These are phyloP conservation scores for Cremastinae sp. DNA, from an alignment of 2,888 invertebrate genomes.

Conservation along the genomic window DNA sequence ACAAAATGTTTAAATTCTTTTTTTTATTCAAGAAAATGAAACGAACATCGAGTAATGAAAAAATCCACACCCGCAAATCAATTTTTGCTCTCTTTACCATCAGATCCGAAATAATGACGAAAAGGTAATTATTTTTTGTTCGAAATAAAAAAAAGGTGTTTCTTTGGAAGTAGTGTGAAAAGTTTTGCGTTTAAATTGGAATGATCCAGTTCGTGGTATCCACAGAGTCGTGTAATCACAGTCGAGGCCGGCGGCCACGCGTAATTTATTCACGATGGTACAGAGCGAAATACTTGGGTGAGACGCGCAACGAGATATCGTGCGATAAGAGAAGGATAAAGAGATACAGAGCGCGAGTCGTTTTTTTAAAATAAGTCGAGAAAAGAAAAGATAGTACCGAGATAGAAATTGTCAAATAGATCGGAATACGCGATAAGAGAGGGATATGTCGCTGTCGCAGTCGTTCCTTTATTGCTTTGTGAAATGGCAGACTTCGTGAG, in stretches of 20 bases:
- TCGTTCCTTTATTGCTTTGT: constrained; percentile 66
- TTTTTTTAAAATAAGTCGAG: no score
- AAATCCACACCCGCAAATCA: background rate
- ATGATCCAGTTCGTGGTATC: background rate
- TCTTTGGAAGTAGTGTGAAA: no score
- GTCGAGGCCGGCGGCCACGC: constrained; percentile 67
- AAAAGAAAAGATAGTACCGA: constrained; percentile 61
- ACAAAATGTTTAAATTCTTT: no score
- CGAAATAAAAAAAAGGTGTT: no score
- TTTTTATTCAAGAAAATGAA: no score
- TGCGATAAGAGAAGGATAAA: background rate
- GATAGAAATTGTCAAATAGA: constrained; percentile 65
- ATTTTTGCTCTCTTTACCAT: background rate
- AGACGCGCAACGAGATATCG: constrained; percentile 3
- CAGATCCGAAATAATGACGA: no score
- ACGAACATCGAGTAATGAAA: no score
- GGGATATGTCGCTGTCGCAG: constrained; percentile 61
- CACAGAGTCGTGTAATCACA: constrained; percentile 65
- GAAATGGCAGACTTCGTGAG: constrained; percentile 78
- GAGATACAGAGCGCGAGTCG: constrained; percentile 1
- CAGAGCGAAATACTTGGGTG: background rate
- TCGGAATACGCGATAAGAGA: constrained; percentile 50
- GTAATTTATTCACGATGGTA: constrained; percentile 65
- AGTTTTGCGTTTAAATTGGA: background rate
- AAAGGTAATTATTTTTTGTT: no score